Conservation (phyloP, 2,113 vertebrate species). For the Haliaeetus leucogaster region DNA sequence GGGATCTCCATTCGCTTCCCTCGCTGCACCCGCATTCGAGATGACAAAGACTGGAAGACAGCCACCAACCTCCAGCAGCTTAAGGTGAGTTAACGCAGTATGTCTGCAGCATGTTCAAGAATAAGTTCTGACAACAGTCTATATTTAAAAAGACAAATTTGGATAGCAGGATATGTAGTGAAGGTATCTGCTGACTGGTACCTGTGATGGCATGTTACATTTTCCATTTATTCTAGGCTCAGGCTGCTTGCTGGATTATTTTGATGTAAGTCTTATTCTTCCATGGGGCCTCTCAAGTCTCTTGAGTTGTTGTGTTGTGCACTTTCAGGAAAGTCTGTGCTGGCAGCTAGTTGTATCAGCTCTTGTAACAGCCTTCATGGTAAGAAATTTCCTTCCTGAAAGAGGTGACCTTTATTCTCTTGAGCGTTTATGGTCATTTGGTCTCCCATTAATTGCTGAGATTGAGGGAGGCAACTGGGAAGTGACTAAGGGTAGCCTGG, state of each 20-base stretch:
- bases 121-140: neutral
- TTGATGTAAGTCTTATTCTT: neutral
- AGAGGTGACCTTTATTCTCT: neutral
- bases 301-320: neutral
- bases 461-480: neutral
- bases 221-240: neutral
- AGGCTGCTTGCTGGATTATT: neutral
- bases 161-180: rapidly evolving
- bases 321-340: neutral
- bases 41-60: constrained; percentile 95
- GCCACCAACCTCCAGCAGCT: constrained; percentile 93
- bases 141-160: rapidly evolving
- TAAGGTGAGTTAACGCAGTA: constrained; percentile 65
- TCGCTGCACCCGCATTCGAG: constrained; percentile 91
- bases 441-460: neutral
- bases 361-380: neutral
- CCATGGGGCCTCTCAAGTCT: neutral
- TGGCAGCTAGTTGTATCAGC: neutral
- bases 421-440: rapidly evolving
- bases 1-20: constrained; percentile 99
- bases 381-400: neutral
- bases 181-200: neutral
- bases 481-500: neutral
- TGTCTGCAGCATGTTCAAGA: rapidly evolving
- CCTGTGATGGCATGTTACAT: rapidly evolving